A percentile compares a stretch with the other conserved stretches of the same genome.
phyloP scores from a whole-genome alignment of 1,140 invertebrate species.

The Danaus plexippus region DNA sequence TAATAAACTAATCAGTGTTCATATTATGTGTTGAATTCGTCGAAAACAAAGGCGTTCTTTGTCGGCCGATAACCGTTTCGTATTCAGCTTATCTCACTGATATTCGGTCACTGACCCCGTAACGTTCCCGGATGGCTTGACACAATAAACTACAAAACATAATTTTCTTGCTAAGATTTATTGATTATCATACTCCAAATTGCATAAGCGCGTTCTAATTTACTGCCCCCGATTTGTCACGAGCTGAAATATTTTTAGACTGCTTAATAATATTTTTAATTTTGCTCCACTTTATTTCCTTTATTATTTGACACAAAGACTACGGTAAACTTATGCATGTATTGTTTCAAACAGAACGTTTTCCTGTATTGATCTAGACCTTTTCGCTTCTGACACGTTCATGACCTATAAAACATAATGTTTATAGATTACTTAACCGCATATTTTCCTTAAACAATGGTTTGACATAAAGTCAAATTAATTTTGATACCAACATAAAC shows the following conservation, averaged over 20 bases:
- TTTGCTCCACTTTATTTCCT: no score
- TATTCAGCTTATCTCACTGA: slow-evolving; percentile 48
- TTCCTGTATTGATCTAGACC: slow-evolving; percentile 45
- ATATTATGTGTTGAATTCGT: slow-evolving; percentile 45
- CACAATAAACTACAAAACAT: slow-evolving; percentile 42
- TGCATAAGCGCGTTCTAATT: no score
- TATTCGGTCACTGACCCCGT: slow-evolving; percentile 4
- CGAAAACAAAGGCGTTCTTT: slow-evolving; percentile 64
- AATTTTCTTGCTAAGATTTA: slow-evolving; percentile 16
- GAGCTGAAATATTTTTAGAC: no score
- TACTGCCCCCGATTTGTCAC: no score
- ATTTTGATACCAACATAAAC: no score
- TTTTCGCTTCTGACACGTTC: slow-evolving; percentile 43
- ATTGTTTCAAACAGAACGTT: slow-evolving; percentile 23
- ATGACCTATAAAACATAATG: slow-evolving; percentile 53
- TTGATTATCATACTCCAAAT: no score
- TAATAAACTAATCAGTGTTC: slow-evolving; percentile 42
- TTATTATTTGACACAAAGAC: no score
- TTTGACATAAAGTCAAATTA: no score
- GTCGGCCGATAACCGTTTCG: slow-evolving; percentile 55
- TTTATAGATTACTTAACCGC: slow-evolving; percentile 18
- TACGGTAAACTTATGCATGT: no score
- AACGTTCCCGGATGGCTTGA: slow-evolving; percentile 43
- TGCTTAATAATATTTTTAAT: no score
- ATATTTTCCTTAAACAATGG: slow-evolving; percentile 11